These are phyloP conservation scores for Ptychochromis oligacanthus DNA, from an alignment of 2,113 vertebrate species.

Conservation along the genomic window DNA sequence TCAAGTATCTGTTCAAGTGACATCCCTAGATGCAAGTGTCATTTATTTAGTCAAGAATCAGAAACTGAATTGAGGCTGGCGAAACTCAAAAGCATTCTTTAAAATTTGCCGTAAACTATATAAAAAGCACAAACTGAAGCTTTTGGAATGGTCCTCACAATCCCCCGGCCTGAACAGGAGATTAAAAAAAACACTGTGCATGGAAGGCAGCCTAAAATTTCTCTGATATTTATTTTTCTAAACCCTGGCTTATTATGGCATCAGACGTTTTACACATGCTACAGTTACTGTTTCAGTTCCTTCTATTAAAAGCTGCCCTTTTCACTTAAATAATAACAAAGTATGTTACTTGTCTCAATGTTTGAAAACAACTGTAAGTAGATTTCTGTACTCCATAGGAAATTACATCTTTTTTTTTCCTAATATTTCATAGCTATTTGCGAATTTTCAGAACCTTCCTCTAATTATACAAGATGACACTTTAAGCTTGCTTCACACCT, in stretches of 20 bases:
- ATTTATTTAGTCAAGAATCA: not conserved
- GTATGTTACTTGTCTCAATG: not conserved
- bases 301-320: not conserved
- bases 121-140: not conserved
- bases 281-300: not conserved
- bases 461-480: constrained; percentile 11
- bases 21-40: not conserved
- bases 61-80: not conserved
- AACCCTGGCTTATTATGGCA: not conserved
- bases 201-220: not conserved
- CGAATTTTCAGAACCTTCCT: not conserved
- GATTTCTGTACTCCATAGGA: not conserved
- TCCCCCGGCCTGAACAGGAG: not conserved
- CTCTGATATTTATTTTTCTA: not conserved
- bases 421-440: not conserved
- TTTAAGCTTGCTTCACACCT: constrained; percentile 34
- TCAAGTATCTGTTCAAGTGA: not conserved
- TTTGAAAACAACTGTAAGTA: not conserved
- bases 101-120: not conserved
- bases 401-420: not conserved
- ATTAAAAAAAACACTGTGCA: not conserved
- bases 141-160: not conserved
- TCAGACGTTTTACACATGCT: not conserved
- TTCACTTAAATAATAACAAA: not conserved
- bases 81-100: not conserved